These are phyloP conservation scores for Agonum fuliginosum DNA, from an alignment of 2,888 invertebrate genomes.

Conservation along the genomic window DNA sequence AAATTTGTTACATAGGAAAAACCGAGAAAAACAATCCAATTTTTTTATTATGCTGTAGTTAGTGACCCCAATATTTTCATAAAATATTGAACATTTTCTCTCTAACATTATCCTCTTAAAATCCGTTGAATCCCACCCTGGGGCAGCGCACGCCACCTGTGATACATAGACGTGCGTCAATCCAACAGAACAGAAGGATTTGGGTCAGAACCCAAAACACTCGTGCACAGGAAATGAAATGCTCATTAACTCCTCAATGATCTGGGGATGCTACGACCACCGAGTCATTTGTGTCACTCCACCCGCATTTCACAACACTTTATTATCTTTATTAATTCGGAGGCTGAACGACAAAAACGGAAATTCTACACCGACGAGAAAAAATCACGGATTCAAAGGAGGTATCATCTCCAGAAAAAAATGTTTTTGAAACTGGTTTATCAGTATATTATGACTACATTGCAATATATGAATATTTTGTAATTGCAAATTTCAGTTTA, in stretches of 20 bases:
- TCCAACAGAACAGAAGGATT: slow-evolving; percentile 17
- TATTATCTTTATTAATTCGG: slow-evolving; percentile 49
- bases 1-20: too few species aligned
- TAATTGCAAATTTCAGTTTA: too few species aligned
- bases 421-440: too few species aligned
- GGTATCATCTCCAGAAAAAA: not conserved
- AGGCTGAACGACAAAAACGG: slow-evolving; percentile 15
- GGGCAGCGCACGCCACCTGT: slow-evolving; percentile 3
- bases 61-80: too few species aligned
- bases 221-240: slow-evolving; percentile 48
- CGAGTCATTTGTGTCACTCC: slow-evolving; percentile 36
- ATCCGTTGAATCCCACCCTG: not conserved
- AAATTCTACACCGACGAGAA: not conserved
- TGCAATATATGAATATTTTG: too few species aligned
- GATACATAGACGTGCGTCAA: not conserved
- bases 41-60: too few species aligned
- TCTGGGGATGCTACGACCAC: not conserved
- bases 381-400: not conserved
- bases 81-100: too few species aligned
- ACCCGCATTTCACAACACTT: slow-evolving; percentile 13
- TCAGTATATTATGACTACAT: too few species aligned
- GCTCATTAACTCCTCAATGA: slow-evolving; percentile 43
- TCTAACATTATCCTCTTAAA: too few species aligned
- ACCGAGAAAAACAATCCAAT: too few species aligned
- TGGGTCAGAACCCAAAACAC: slow-evolving; percentile 15